Evolutionary conservation across 2,888 invertebrate genomes (phyloP).

Genomic region (Euproctis similis): DNA sequence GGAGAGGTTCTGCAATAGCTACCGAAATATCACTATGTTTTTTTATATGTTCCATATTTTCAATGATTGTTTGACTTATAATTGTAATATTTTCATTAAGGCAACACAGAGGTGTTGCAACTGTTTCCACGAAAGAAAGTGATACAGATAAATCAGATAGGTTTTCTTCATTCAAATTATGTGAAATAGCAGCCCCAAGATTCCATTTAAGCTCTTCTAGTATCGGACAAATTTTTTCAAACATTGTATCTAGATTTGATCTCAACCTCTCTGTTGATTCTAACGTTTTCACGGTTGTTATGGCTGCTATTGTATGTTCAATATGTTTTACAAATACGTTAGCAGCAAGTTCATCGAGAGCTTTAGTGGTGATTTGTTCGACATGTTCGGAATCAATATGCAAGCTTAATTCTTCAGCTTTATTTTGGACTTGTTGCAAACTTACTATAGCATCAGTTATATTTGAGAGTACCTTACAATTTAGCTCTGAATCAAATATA

Average conservation of each 20-base stretch:
- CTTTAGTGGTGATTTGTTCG: conserved; percentile 29
- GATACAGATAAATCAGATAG: conserved; percentile 50
- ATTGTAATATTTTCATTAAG: conserved; percentile 49
- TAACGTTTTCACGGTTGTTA: conserved; percentile 39
- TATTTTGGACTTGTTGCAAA: conserved; percentile 49
- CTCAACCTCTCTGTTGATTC: conserved; percentile 39
- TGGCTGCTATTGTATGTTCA: conserved; percentile 49
- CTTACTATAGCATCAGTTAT: conserved; percentile 40
- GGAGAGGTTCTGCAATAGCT: conserved; percentile 60
- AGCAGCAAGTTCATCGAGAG: conserved; percentile 15
- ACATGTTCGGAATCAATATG: conserved; percentile 46
- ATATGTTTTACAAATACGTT: conserved; percentile 47
- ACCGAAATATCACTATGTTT: conserved; percentile 40
- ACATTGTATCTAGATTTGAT: conserved; percentile 26
- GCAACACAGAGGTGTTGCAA: conserved; percentile 53
- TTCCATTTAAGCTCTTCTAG: conserved; percentile 52
- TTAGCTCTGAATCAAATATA: conserved; percentile 49
- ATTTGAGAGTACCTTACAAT: conserved; percentile 43
- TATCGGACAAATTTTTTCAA: conserved; percentile 49
- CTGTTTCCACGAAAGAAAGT: conserved; percentile 51
- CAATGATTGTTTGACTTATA: conserved; percentile 47
- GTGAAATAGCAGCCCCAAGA: conserved; percentile 42
- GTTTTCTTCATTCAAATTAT: conserved; percentile 32
- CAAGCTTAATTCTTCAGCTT: conserved; percentile 43
- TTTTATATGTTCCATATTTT: conserved; percentile 46